A percentile compares a stretch with the other conserved stretches of the same genome.
Evolutionary conservation across 2,113 vertebrate genomes (phyloP).

Genomic region (Kobus ellipsiprymnus): DNA sequence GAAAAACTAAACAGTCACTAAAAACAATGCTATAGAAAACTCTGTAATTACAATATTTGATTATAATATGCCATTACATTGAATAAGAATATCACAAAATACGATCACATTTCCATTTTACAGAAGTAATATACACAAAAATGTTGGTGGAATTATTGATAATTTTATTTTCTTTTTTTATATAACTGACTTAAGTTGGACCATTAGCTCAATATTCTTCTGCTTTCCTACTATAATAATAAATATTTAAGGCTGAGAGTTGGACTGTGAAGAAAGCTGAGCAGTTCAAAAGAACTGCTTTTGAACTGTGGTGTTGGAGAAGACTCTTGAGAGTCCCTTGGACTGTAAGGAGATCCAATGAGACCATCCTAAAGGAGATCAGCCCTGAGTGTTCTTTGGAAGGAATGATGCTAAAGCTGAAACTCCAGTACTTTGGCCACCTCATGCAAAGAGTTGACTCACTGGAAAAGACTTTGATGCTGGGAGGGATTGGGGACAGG

Average conservation of each 20-base stretch:
- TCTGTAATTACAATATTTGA: not conserved
- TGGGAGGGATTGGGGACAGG: too few species aligned
- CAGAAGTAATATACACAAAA: not conserved
- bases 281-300: too few species aligned
- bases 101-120: constrained; percentile 15
- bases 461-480: too few species aligned
- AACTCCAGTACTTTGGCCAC: too few species aligned
- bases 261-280: too few species aligned
- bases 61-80: not conserved
- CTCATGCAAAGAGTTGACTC: too few species aligned
- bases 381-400: too few species aligned
- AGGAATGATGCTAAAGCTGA: too few species aligned
- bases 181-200: not conserved
- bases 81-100: constrained; percentile 16
- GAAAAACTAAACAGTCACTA: not conserved
- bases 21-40: not conserved
- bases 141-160: not conserved
- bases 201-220: not conserved
- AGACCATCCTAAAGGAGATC: too few species aligned
- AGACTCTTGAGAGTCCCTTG: too few species aligned
- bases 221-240: not conserved
- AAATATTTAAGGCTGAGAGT: not conserved
- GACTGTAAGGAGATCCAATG: too few species aligned
- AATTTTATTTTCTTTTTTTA: constrained; percentile 31
- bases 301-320: too few species aligned